Evolutionary conservation across 2,888 invertebrate genomes (phyloP).

Genomic region (Cantharis nigra): DNA sequence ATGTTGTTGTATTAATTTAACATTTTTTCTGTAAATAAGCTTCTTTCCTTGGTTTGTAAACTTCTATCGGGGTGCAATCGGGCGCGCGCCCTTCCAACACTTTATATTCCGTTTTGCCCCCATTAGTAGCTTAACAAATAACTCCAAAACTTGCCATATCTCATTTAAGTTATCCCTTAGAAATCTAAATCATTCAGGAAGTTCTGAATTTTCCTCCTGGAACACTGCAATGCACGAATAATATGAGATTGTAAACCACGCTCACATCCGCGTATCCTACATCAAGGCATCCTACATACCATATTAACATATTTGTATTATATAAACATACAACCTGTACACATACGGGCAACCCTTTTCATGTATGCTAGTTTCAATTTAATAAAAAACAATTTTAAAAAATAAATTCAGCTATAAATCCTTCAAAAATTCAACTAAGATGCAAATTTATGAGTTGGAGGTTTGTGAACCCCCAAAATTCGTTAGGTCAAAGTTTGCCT

Average conservation of each 20-base stretch:
- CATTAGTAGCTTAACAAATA: not conserved
- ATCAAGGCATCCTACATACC: not conserved
- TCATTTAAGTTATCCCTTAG: not conserved
- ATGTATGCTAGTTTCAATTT: not conserved
- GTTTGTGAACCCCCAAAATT: constrained; percentile 17
- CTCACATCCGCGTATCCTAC: not conserved
- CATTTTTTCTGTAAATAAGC: not conserved
- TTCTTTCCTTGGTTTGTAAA: not conserved
- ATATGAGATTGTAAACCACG: not conserved
- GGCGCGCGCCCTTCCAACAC: not conserved
- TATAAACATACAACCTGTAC: not conserved
- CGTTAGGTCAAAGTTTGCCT: constrained; percentile 25
- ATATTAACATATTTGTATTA: not conserved
- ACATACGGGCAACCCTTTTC: not conserved
- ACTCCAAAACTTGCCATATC: not conserved
- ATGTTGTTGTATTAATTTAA: not conserved
- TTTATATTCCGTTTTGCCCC: not conserved
- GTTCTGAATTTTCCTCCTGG: not conserved
- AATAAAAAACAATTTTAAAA: not conserved
- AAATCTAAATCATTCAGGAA: not conserved
- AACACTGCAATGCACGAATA: not conserved
- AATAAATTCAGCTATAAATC: constrained; percentile 14
- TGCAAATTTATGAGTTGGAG: constrained; percentile 15
- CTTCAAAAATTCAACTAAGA: constrained; percentile 22
- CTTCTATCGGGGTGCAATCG: not conserved